Evolutionary conservation across 2,797 vertebrate species (phyloP).

Genomic region (Manis javanica): DNA sequence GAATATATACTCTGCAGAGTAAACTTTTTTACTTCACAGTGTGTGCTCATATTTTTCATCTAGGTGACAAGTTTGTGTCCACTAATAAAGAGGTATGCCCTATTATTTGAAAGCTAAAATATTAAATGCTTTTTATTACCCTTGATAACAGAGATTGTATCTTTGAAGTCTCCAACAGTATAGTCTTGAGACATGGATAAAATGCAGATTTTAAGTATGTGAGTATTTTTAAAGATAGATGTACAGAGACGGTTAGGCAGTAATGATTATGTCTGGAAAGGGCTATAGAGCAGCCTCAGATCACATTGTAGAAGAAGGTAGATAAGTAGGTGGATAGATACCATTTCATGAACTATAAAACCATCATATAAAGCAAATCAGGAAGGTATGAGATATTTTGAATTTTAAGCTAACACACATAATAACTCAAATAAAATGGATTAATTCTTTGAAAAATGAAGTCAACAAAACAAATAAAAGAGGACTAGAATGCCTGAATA

Average conservation of each 20-base stretch:
- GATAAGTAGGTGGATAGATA: neutral
- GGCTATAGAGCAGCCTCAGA: neutral
- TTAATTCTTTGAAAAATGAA: neutral
- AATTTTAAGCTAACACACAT: neutral
- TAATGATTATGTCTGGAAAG: neutral
- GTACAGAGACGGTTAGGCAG: neutral
- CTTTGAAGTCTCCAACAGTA: neutral
- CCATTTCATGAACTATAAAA: slow-evolving; percentile 7
- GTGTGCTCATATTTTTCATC: neutral
- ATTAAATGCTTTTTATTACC: neutral
- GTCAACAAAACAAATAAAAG: neutral
- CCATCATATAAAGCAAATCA: neutral
- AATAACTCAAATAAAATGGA: neutral
- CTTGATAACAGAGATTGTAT: neutral
- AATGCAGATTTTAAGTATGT: neutral
- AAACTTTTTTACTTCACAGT: neutral
- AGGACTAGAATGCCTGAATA: neutral
- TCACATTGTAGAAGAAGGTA: neutral
- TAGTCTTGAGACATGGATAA: neutral
- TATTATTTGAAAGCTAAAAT: neutral
- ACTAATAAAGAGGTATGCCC: neutral
- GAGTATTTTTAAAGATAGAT: neutral
- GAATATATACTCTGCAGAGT: neutral
- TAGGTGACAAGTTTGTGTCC: neutral
- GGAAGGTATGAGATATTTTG: neutral